These are phyloP conservation scores for Phenganax marumi DNA, from an alignment of 92 coral and sea anemone species.

Conservation along the genomic window DNA sequence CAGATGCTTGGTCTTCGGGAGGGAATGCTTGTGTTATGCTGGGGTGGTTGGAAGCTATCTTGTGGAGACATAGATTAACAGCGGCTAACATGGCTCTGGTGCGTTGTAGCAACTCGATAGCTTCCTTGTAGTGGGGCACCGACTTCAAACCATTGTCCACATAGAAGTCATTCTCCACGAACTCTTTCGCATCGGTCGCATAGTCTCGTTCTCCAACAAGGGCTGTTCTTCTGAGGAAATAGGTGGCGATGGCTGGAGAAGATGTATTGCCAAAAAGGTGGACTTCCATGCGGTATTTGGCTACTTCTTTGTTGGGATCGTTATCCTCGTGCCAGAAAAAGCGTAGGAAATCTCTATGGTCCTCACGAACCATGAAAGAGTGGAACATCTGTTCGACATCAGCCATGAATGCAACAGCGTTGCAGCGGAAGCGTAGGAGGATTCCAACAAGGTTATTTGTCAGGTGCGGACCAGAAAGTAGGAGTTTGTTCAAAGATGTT, in stretches of 20 bases:
- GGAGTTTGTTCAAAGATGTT: conserved; percentile 25
- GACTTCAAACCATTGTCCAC: conserved; percentile 27
- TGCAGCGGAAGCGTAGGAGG: conserved; percentile 32
- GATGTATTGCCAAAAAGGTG: conserved; percentile 40
- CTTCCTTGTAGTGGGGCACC: not conserved
- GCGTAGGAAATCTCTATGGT: conserved; percentile 38
- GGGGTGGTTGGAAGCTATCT: not conserved
- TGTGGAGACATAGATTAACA: conserved; percentile 9
- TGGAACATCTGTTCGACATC: conserved; percentile 54
- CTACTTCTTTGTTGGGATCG: conserved; percentile 21
- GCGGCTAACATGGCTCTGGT: not conserved
- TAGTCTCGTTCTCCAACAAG: not conserved
- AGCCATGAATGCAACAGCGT: conserved; percentile 36
- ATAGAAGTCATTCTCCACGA: conserved; percentile 18
- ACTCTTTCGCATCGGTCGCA: conserved; percentile 8
- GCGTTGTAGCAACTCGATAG: not conserved
- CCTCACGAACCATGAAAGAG: conserved; percentile 27
- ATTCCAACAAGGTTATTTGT: conserved; percentile 32
- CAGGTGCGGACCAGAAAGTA: conserved; percentile 50
- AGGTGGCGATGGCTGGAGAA: not conserved
- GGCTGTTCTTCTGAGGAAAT: not conserved
- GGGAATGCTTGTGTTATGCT: not conserved
- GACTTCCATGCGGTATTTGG: conserved; percentile 43
- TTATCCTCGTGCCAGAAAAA: conserved; percentile 47
- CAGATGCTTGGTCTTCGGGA: conserved; percentile 1